Evolutionary conservation across 2,888 invertebrate species (phyloP), one percentile per base, ranked within the genome.

Genomic region (Eudemis profundana): DNA sequence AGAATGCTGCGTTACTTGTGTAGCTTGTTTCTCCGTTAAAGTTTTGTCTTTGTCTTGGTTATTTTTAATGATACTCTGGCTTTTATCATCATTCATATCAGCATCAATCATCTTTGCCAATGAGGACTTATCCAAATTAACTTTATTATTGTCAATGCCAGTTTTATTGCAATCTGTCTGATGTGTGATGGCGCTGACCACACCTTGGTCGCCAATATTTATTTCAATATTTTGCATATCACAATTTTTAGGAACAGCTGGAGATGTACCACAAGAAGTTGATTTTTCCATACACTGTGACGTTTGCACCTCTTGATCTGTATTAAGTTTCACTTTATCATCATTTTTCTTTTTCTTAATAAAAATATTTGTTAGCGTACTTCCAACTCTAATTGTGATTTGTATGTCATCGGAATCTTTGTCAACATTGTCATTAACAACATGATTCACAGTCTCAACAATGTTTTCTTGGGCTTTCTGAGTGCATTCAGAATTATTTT

Each of bases 321-420:
- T 78, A 62, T 84, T 84, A 23, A 87, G 74, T 77, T 86, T 89
- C n/a, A 88, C 70, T 66, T 86, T 76, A 2, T 85, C 73, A 79
- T 89, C 82, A 75, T 82, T 85, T 44, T 84, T 78, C 66, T 88
- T 87, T 68, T 86, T 86, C 68, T 85, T 84, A 36, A 91, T 89
- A 21, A 79, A 72, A 69, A 91, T 86, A 70, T 89, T 90, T 54
- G 90, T 82, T 40, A 86, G 61, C 27, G 83, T 86, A 69, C 78
- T 84, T 10, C 90, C 89, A 50, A 87, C 79, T 83, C 84, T 90
- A 33, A 92, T 88, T 15, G 85, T 83, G 54, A 92, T 90, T 72
- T 87, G 82, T 70, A 91, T 86, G 66, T 91, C 86, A 70, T 89
- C 87, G 67, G 77, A 67, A 67, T 74, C 77, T 33, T 53, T 69